Conservation (phyloP, 2,113 vertebrate genomes). For the Anhinga anhinga region DNA sequence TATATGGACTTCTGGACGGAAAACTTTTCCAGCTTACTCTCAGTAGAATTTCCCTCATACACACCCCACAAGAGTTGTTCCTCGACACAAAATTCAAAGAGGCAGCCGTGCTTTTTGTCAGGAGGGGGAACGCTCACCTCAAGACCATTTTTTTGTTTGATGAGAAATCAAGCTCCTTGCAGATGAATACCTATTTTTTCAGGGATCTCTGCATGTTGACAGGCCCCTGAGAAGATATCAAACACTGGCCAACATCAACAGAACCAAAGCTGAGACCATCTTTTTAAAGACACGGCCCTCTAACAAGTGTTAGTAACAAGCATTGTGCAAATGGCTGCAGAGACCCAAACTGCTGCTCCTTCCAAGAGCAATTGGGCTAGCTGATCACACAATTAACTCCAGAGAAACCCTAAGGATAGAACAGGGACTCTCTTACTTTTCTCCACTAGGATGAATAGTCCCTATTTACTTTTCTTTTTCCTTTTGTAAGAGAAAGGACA, state of each 20-base stretch:
- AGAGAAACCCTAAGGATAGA: background rate
- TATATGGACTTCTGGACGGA: background rate
- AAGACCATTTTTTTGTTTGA: background rate
- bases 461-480: background rate
- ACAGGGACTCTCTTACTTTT: background rate
- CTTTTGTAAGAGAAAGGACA: background rate
- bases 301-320: background rate
- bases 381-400: accelerated
- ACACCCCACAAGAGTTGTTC: background rate
- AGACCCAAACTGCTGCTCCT: background rate
- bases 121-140: background rate
- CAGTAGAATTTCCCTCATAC: too few species aligned
- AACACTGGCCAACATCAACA: background rate
- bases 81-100: background rate
- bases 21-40: background rate
- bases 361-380: background rate
- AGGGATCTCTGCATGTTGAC: background rate
- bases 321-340: background rate
- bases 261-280: background rate
- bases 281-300: background rate
- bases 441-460: too few species aligned
- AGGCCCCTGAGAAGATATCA: background rate
- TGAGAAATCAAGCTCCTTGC: background rate
- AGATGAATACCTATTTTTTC: background rate
- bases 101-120: background rate